Evolutionary conservation across 2,888 invertebrate species (phyloP).

Genomic region (Ganaspis brasiliensis): DNA sequence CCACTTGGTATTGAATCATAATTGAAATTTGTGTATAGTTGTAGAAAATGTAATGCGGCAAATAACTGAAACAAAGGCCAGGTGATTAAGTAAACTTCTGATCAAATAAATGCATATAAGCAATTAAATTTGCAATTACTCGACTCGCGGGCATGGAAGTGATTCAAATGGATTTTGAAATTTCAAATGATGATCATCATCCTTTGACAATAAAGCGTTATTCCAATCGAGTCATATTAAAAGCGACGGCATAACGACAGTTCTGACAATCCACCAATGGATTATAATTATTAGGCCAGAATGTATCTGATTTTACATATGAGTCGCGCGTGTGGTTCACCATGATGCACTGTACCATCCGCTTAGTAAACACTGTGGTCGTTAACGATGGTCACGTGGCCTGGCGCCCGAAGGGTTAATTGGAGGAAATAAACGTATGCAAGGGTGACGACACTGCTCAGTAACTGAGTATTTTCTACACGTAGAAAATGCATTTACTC

Average conservation of each 20-base stretch:
- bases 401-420: constrained; percentile 78
- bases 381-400: constrained; percentile 75
- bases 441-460: constrained; percentile 43
- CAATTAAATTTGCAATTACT: constrained; percentile 29
- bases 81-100: constrained; percentile 10
- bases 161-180: constrained; percentile 20
- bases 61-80: constrained; percentile 9
- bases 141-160: neutral
- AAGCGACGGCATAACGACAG: constrained; percentile 24
- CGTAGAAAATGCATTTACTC: constrained; percentile 50
- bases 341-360: constrained; percentile 56
- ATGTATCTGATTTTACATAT: constrained; percentile 33
- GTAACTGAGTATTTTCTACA: constrained; percentile 33
- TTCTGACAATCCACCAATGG: neutral
- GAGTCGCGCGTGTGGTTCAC: constrained; percentile 56
- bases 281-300: constrained; percentile 7
- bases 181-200: neutral
- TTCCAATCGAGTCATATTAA: constrained; percentile 11
- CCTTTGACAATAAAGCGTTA: neutral
- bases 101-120: constrained; percentile 32
- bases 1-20: neutral
- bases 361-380: constrained; percentile 72
- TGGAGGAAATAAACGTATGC: constrained; percentile 75
- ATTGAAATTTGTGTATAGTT: neutral
- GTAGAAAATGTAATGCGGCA: too few species aligned